Conservation (phyloP, 30 jellyfish, hydroid and myxozoan genomes). For the Euphysa ruthae region DNA sequence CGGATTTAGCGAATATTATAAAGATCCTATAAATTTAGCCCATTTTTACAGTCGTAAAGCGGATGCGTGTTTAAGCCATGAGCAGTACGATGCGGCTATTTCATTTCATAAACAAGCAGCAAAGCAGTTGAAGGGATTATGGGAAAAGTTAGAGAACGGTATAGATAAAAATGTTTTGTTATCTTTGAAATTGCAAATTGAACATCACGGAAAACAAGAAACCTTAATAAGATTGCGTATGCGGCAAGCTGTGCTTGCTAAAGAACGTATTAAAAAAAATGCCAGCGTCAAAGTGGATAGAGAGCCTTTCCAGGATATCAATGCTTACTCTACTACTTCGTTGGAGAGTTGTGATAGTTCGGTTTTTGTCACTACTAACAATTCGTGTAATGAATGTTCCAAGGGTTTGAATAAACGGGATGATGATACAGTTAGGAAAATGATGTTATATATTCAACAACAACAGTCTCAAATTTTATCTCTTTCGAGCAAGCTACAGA, state of each 20-base stretch:
- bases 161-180: neutral
- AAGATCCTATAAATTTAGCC: slow-evolving; percentile 1
- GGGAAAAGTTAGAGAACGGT: neutral
- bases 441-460: neutral
- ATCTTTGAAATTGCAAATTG: neutral
- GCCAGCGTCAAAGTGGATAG: neutral
- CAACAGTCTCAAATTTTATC: neutral
- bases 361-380: neutral
- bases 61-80: neutral
- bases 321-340: neutral
- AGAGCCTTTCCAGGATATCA: slow-evolving; percentile 13
- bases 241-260: neutral
- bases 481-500: neutral
- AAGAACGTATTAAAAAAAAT: neutral
- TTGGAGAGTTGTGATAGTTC: slow-evolving; percentile 6
- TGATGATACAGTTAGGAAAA: neutral
- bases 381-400: neutral
- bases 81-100: slow-evolving; percentile 11
- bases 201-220: slow-evolving; percentile 4
- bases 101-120: slow-evolving; percentile 6
- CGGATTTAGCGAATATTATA: neutral
- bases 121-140: neutral
- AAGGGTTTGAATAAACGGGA: neutral
- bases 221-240: neutral
- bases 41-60: slow-evolving; percentile 3